A percentile compares a stretch with the other conserved stretches of the same genome.
These are phyloP conservation scores for Mormoops blainvillei DNA, from an alignment of 2,113 vertebrate species.

Conservation along the genomic window DNA sequence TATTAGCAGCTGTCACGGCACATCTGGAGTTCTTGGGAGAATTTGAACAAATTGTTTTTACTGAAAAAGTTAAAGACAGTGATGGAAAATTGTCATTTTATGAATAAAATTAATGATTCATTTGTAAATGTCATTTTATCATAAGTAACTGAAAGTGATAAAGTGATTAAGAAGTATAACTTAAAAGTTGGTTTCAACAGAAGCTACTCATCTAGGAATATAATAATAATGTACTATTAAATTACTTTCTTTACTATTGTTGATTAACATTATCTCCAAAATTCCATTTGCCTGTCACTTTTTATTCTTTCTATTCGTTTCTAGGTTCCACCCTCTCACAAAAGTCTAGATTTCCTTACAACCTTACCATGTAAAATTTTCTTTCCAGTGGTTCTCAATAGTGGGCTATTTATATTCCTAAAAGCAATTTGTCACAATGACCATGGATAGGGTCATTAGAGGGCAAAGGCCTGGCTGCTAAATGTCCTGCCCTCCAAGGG, in stretches of 20 bases:
- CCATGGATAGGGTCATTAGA: not conserved
- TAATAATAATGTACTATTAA: not conserved
- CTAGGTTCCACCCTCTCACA: not conserved
- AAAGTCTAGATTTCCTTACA: not conserved
- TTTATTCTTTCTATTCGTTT: not conserved
- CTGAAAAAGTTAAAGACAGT: constrained; percentile 1
- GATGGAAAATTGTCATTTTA: not conserved
- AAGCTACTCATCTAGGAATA: constrained; percentile 17
- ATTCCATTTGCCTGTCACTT: not conserved
- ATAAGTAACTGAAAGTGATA: constrained; percentile 1
- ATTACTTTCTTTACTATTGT: not conserved
- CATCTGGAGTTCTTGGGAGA: not conserved
- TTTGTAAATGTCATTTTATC: not conserved
- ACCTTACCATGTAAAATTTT: not conserved
- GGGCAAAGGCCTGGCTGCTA: not conserved
- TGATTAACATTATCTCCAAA: constrained; percentile 33
- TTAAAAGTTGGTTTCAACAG: not conserved
- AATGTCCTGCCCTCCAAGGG: not conserved
- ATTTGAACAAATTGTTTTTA: not conserved
- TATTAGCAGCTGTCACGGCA: not conserved
- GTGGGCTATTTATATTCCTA: not conserved
- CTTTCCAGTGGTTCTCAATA: not conserved
- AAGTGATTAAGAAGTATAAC: constrained; percentile 12
- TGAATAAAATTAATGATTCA: not conserved
- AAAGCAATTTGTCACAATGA: not conserved